Percentiles rank a stretch among this genome's conserved stretches.
These are phyloP conservation scores for Zhuqinia jingwanae DNA, from an alignment of 2,888 invertebrate genomes.

Conservation along the genomic window DNA sequence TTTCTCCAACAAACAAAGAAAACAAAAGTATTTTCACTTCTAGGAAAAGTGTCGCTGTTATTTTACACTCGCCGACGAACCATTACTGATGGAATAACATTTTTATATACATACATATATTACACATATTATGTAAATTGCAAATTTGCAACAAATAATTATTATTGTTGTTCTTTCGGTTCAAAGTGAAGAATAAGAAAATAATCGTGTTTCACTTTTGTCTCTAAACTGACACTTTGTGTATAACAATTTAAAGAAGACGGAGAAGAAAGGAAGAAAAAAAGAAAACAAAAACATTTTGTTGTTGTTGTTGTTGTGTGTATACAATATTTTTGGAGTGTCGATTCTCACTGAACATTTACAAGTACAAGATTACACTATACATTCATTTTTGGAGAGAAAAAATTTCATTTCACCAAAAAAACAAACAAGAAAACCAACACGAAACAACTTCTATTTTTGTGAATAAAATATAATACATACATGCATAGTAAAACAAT, in stretches of 20 bases:
- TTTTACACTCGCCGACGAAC: not conserved
- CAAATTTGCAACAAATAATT: too few species aligned
- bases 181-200: conserved; percentile 47
- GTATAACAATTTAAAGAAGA: too few species aligned
- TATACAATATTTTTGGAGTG: not conserved
- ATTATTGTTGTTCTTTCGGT: conserved; percentile 38
- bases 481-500: not conserved
- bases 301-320: not conserved
- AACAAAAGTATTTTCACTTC: conserved; percentile 28
- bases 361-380: not conserved
- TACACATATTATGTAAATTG: conserved; percentile 46
- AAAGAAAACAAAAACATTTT: too few species aligned
- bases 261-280: too few species aligned
- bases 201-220: too few species aligned
- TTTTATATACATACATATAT: not conserved
- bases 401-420: conserved; percentile 35
- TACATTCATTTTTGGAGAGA: conserved; percentile 26
- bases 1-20: conserved; percentile 1
- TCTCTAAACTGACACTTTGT: too few species aligned
- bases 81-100: conserved; percentile 3
- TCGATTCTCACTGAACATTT: too few species aligned
- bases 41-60: conserved; percentile 11
- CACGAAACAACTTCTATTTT: not conserved
- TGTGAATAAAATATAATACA: not conserved
- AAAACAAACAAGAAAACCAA: conserved; percentile 5